Evolutionary conservation across 2,113 vertebrate genomes (phyloP).

Genomic region (Drymodes brunneopygia): DNA sequence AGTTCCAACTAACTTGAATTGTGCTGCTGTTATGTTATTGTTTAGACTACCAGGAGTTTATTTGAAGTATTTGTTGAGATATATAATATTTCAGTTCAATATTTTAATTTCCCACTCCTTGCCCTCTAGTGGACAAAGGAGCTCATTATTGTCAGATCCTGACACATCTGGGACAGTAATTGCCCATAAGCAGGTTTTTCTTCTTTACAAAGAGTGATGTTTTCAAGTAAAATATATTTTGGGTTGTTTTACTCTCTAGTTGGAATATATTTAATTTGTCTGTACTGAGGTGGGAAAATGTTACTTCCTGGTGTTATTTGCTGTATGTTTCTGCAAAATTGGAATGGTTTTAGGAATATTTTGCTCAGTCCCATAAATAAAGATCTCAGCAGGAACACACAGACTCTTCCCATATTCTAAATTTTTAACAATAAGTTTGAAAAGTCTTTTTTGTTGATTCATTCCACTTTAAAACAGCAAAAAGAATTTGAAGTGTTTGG

Average conservation of each 20-base stretch:
- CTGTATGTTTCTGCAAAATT: background rate
- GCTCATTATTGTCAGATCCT: background rate
- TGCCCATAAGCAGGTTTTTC: background rate
- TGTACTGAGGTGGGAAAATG: background rate
- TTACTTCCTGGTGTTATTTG: background rate
- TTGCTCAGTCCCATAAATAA: background rate
- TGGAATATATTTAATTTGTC: background rate
- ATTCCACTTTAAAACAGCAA: background rate
- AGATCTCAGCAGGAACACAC: background rate
- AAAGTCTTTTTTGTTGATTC: background rate
- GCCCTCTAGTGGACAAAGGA: constrained; percentile 14
- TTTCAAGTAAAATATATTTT: background rate
- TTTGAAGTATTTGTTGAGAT: background rate
- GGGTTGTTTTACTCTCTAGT: background rate
- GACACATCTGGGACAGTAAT: background rate
- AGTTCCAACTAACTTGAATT: background rate
- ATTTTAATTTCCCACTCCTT: background rate
- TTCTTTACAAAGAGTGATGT: background rate
- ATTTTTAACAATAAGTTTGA: background rate
- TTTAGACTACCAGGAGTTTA: background rate
- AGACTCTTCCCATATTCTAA: background rate
- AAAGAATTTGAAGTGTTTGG: background rate
- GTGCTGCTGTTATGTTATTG: background rate
- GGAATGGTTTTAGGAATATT: background rate
- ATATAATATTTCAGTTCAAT: background rate